A percentile compares a stretch with the other conserved stretches of the same genome.
Conservation (phyloP, 1,140 invertebrate species). For the Papilio helenus region DNA sequence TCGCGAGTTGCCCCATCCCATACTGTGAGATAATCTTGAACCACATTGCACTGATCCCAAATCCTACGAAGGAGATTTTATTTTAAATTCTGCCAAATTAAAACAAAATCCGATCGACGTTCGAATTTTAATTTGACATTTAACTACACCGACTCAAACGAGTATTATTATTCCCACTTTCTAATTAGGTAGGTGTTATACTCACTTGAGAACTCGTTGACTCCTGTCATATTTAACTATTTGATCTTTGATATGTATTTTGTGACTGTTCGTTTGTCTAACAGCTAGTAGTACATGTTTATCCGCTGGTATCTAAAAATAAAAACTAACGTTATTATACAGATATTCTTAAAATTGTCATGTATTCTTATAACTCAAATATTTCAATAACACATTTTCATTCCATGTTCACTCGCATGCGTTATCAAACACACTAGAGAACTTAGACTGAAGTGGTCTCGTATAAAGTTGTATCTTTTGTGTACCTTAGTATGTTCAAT, state of each 20-base stretch:
- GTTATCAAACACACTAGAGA: constrained; percentile 15
- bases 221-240: constrained; percentile 89
- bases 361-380: neutral
- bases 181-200: constrained; percentile 37
- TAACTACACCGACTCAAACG: too few species aligned
- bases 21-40: constrained; percentile 91
- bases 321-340: constrained; percentile 23
- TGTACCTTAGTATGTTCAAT: constrained; percentile 85
- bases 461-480: constrained; percentile 37
- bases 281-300: constrained; percentile 89
- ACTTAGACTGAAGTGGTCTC: constrained; percentile 22
- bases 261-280: constrained; percentile 89
- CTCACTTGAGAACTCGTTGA: constrained; percentile 89
- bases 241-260: constrained; percentile 91
- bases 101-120: too few species aligned
- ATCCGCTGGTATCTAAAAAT: constrained; percentile 85
- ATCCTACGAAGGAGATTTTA: constrained; percentile 82
- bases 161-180: too few species aligned
- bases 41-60: constrained; percentile 91
- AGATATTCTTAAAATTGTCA: neutral
- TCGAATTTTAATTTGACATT: too few species aligned
- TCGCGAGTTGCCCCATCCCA: constrained; percentile 90
- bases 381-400: neutral
- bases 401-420: neutral
- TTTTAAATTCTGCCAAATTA: neutral